Percentiles rank a stretch among this genome's conserved stretches.
Conservation (phyloP, 2,888 invertebrate species). For the Volucella bombylans region DNA sequence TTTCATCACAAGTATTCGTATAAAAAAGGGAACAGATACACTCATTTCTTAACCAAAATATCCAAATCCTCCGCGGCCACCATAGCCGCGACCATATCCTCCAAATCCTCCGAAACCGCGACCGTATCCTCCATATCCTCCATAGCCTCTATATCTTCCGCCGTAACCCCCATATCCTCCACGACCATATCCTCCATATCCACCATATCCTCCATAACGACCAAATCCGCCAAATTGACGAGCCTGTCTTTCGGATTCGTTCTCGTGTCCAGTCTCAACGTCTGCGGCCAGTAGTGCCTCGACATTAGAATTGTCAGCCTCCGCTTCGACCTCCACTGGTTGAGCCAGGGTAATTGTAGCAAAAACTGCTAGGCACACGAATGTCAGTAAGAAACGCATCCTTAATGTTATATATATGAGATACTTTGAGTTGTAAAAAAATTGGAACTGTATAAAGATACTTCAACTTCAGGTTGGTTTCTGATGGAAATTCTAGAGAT, state of each 20-base stretch:
- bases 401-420: conserved; percentile 14
- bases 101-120: conserved; percentile 35
- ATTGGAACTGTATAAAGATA: conserved; percentile 39
- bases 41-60: conserved; percentile 49
- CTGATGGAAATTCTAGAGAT: conserved; percentile 45
- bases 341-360: conserved; percentile 57
- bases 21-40: too few species aligned
- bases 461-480: conserved; percentile 59
- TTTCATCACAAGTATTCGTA: too few species aligned
- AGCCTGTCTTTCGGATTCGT: conserved; percentile 75
- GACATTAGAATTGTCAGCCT: conserved; percentile 39
- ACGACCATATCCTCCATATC: conserved; percentile 63
- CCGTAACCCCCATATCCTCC: conserved; percentile 74
- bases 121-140: conserved; percentile 54
- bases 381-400: conserved; percentile 75
- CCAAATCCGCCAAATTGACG: conserved; percentile 69
- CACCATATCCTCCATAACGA: conserved; percentile 52
- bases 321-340: conserved; percentile 46
- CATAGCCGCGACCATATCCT: conserved; percentile 48
- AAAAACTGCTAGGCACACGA: conserved; percentile 65
- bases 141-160: conserved; percentile 21
- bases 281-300: conserved; percentile 73
- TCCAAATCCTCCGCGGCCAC: conserved; percentile 39
- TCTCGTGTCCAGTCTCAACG: conserved; percentile 75
- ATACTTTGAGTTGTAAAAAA: not conserved